Evolutionary conservation across 2,797 vertebrate species (phyloP).

Genomic region (Cossypha polioptera): DNA sequence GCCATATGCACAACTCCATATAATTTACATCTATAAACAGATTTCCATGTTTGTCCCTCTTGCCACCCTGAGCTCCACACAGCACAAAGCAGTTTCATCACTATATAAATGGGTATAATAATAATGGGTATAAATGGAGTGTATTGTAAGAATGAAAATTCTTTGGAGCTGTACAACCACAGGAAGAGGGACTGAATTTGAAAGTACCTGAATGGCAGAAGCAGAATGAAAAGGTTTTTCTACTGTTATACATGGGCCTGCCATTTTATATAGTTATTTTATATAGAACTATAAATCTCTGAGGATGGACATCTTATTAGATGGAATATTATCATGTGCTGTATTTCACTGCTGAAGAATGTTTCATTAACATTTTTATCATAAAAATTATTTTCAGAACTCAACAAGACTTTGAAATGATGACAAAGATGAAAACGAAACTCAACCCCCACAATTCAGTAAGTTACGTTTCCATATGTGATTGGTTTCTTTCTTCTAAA

Average conservation of each 20-base stretch:
- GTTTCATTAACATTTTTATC: neutral
- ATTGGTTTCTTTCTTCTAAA: neutral
- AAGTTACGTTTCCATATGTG: slow-evolving; percentile 59
- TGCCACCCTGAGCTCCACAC: neutral
- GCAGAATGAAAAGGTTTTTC: neutral
- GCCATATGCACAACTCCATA: neutral
- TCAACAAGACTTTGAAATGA: slow-evolving; percentile 90
- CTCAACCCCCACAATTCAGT: slow-evolving; percentile 88
- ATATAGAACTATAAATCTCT: neutral
- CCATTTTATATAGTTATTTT: neutral
- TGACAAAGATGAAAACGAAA: slow-evolving; percentile 89
- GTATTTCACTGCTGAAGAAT: neutral
- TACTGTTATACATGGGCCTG: neutral
- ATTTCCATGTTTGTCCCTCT: neutral
- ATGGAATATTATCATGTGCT: neutral
- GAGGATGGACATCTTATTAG: neutral
- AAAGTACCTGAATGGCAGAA: neutral
- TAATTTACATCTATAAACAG: neutral
- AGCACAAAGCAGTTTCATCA: neutral
- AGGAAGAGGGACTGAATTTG: neutral
- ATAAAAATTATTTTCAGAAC: slow-evolving; percentile 80
- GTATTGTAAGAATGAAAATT: neutral
- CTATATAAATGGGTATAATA: neutral
- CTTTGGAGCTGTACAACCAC: neutral
- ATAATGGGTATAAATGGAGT: neutral